phyloP scores from a whole-genome alignment of 2,797 vertebrate genomes.

The Eupleurogrammus muticus region DNA sequence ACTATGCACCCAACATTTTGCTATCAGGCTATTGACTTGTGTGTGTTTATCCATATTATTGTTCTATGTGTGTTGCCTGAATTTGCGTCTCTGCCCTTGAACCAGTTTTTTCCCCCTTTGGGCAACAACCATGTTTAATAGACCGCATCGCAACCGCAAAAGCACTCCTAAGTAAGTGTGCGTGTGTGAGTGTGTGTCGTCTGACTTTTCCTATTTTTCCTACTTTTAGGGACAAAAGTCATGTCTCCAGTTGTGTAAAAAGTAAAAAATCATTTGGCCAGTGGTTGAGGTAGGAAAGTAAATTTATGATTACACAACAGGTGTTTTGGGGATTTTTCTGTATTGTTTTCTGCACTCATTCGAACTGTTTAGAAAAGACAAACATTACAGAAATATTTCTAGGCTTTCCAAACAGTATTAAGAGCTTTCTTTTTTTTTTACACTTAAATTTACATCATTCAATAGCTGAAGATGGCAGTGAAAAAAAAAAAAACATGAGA shows the following conservation, averaged over 20 bases:
- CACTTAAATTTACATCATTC: no score
- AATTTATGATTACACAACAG: slow-evolving; percentile 12
- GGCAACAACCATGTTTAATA: slow-evolving; percentile 41
- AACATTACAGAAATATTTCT: no score
- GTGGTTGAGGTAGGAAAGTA: background rate
- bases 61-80: background rate
- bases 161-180: background rate
- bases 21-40: background rate
- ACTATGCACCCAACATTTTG: background rate
- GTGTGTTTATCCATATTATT: background rate
- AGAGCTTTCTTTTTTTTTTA: background rate
- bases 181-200: background rate
- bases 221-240: no score
- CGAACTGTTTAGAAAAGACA: background rate
- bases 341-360: background rate
- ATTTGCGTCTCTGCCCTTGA: slow-evolving; percentile 1
- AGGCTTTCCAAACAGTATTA: background rate
- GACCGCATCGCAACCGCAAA: slow-evolving; percentile 28
- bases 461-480: background rate
- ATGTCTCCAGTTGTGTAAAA: no score
- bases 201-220: background rate
- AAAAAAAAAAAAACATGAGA: background rate
- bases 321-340: slow-evolving; percentile 12
- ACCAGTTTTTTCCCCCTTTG: slow-evolving; percentile 5
- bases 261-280: no score